phyloP scores from a whole-genome alignment of 2,113 vertebrate genomes.

The Gyps fulvus region DNA sequence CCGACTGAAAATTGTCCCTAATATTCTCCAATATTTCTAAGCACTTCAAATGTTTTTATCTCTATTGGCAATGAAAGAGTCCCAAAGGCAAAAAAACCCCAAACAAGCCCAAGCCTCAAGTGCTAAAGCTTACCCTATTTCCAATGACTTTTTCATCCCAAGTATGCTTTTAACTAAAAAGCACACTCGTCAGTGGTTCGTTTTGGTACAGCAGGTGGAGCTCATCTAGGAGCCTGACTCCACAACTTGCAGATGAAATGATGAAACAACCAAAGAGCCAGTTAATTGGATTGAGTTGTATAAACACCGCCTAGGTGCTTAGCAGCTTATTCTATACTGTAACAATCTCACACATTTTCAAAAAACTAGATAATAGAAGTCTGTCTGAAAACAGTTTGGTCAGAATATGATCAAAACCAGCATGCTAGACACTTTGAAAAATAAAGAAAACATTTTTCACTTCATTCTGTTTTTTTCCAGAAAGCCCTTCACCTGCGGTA shows the following conservation, averaged over 20 bases:
- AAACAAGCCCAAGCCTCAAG: neutral
- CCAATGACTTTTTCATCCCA: neutral
- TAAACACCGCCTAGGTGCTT: neutral
- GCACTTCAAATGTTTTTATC: neutral
- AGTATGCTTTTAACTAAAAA: neutral
- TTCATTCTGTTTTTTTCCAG: neutral
- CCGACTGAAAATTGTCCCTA: neutral
- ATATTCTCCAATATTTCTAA: neutral
- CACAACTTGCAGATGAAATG: neutral
- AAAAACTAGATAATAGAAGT: neutral
- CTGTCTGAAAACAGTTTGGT: neutral
- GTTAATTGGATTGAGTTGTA: neutral
- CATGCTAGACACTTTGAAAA: neutral
- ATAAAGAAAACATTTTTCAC: neutral
- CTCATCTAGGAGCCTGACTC: neutral
- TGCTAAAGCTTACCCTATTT: neutral
- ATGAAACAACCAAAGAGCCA: neutral
- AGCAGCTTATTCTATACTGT: neutral
- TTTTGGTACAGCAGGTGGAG: neutral
- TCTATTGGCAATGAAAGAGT: neutral
- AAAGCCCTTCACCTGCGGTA: neutral
- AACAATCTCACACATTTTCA: neutral
- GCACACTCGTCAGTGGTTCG: neutral
- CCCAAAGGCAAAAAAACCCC: neutral
- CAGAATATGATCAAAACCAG: neutral